Evolutionary conservation across 2,113 vertebrate genomes (phyloP).

Genomic region (Heterotis niloticus): DNA sequence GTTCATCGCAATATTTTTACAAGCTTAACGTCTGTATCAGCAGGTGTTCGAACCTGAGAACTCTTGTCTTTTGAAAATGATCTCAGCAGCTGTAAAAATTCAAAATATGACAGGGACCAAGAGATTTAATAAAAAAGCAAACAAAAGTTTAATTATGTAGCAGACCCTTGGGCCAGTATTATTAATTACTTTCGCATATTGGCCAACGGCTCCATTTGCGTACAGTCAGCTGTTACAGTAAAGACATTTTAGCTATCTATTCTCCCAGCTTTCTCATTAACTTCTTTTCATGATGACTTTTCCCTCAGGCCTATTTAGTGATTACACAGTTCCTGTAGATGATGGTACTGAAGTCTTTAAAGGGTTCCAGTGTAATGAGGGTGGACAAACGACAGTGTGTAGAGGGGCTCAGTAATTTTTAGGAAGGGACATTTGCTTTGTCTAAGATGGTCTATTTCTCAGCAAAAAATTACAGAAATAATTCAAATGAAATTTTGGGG

Average conservation of each 20-base stretch:
- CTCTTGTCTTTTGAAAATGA: too few relatives aligned
- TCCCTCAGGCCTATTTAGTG: neutral
- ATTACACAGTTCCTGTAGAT: constrained; percentile 1
- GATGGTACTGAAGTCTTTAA: neutral
- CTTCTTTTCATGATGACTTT: neutral
- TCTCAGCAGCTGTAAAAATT: too few relatives aligned
- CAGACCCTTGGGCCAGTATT: constrained; percentile 48
- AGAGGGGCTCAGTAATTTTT: neutral
- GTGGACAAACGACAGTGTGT: neutral
- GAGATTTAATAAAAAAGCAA: constrained; percentile 11
- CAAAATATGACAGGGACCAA: neutral
- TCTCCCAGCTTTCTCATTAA: constrained; percentile 17
- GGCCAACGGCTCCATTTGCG: constrained; percentile 44
- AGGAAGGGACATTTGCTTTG: neutral
- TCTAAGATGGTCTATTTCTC: neutral
- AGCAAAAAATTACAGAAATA: neutral
- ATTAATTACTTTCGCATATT: constrained; percentile 52
- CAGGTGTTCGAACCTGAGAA: too few relatives aligned
- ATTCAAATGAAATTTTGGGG: constrained; percentile 5
- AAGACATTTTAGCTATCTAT: constrained; percentile 24
- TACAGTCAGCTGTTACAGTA: constrained; percentile 41
- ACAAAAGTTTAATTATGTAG: constrained; percentile 36
- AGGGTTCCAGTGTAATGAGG: constrained; percentile 11
- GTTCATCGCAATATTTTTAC: too few relatives aligned
- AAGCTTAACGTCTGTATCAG: too few relatives aligned